Percentiles rank a stretch among this genome's conserved stretches.
These are phyloP conservation scores for Sarcophaga peregrina DNA, from an alignment of 1,140 invertebrate species.

Conservation along the genomic window DNA sequence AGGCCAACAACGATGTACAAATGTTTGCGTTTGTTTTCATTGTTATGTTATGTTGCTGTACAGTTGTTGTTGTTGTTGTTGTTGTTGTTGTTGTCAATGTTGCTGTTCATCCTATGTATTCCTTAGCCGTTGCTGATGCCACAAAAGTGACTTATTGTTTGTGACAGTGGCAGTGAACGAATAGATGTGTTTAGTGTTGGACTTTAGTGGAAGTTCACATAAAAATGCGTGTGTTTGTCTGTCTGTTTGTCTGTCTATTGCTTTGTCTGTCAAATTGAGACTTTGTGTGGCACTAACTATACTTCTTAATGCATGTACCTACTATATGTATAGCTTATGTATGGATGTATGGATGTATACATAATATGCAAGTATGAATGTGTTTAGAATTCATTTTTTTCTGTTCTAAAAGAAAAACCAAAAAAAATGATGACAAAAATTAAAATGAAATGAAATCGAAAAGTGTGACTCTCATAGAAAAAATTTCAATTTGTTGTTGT, in stretches of 20 bases:
- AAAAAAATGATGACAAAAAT: not conserved
- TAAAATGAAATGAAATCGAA: conserved; percentile 5
- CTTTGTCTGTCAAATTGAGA: not conserved
- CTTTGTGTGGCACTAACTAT: conserved; percentile 7
- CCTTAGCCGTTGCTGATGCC: not conserved
- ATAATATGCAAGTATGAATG: not conserved
- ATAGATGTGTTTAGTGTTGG: conserved; percentile 13
- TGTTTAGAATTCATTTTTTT: not conserved
- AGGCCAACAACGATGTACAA: not conserved
- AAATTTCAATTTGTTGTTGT: not conserved
- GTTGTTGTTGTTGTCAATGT: not conserved
- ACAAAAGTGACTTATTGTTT: conserved; percentile 20
- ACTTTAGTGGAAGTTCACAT: not conserved
- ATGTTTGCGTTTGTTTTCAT: not conserved
- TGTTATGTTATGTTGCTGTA: too few relatives aligned
- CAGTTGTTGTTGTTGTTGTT: not conserved
- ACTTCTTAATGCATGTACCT: too few relatives aligned
- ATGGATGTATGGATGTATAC: not conserved
- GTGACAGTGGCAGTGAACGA: conserved; percentile 20
- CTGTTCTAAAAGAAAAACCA: not conserved
- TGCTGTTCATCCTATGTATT: not conserved
- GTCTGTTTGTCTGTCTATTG: too few relatives aligned
- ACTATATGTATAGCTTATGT: not conserved
- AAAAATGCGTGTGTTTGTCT: too few relatives aligned
- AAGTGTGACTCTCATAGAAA: not conserved